Evolutionary conservation across 2,888 invertebrate species (phyloP).

Genomic region (Sisyra nigra): DNA sequence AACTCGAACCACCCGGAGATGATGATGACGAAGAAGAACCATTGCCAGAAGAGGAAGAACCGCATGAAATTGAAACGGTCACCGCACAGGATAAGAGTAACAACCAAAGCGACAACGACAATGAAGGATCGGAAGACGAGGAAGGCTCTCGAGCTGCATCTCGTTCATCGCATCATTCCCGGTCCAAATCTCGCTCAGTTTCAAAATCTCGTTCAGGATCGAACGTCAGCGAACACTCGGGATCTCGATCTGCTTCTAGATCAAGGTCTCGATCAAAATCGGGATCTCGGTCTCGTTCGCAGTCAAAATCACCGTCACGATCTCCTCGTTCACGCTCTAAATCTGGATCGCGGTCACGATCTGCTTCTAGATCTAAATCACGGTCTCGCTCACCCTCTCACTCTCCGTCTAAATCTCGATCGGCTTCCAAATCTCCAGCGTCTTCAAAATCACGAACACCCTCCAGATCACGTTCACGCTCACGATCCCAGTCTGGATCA

Average conservation of each 20-base stretch:
- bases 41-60: slow-evolving; percentile 48
- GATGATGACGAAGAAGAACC: slow-evolving; percentile 42
- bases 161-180: slow-evolving; percentile 17
- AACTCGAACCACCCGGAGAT: slow-evolving; percentile 70
- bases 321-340: slow-evolving; percentile 18
- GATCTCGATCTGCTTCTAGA: slow-evolving; percentile 12
- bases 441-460: slow-evolving; percentile 8
- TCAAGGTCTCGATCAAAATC: slow-evolving; percentile 19
- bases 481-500: slow-evolving; percentile 18
- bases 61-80: slow-evolving; percentile 46
- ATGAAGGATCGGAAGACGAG: slow-evolving; percentile 19
- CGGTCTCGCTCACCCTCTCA: slow-evolving; percentile 24
- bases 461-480: slow-evolving; percentile 14
- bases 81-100: no score
- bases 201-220: slow-evolving; percentile 19
- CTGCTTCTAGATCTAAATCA: slow-evolving; percentile 21
- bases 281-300: slow-evolving; percentile 17
- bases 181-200: slow-evolving; percentile 12
- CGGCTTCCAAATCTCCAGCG: slow-evolving; percentile 16
- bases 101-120: slow-evolving; percentile 18
- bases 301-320: slow-evolving; percentile 18
- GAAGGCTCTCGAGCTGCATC: slow-evolving; percentile 16
- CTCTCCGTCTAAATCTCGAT: slow-evolving; percentile 25
- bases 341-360: slow-evolving; percentile 18
- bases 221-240: background rate